A percentile compares a stretch with the other conserved stretches of the same genome.
These are phyloP conservation scores for Eueremaeus valkanovi DNA, from an alignment of 2,888 invertebrate species.

Conservation along the genomic window DNA sequence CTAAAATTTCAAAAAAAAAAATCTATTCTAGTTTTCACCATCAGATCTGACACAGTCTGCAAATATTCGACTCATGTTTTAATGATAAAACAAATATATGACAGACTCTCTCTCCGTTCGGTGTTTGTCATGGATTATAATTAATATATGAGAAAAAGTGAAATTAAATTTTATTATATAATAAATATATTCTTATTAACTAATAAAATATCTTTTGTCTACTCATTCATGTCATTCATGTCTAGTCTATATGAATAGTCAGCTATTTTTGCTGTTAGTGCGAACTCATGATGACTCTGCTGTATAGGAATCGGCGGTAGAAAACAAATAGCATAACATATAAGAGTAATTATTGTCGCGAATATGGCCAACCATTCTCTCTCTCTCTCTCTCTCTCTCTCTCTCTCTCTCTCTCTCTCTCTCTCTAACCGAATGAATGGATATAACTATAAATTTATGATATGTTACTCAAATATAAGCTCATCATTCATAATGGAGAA, in stretches of 20 bases:
- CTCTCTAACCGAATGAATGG: not conserved
- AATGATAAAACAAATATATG: too few relatives aligned
- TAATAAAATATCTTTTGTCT: not conserved
- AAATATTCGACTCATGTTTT: too few relatives aligned
- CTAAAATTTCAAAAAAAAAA: too few relatives aligned
- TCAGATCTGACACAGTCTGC: too few relatives aligned
- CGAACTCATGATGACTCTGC: not conserved
- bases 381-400: constrained; percentile 6
- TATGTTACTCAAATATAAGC: constrained; percentile 27
- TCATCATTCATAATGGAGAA: constrained; percentile 20
- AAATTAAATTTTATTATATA: too few relatives aligned
- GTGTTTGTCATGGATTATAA: too few relatives aligned
- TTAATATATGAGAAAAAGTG: too few relatives aligned
- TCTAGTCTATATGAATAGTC: not conserved
- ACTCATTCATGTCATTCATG: not conserved
- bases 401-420: too few relatives aligned
- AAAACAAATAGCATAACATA: not conserved
- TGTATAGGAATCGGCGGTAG: not conserved
- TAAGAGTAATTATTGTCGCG: not conserved
- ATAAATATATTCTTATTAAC: too few relatives aligned
- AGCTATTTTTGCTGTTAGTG: not conserved
- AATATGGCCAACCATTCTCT: not conserved
- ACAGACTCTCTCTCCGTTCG: too few relatives aligned
- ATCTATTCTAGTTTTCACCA: too few relatives aligned
- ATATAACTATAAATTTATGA: constrained; percentile 16